Evolutionary conservation across 2,113 vertebrate species (phyloP).

Genomic region (Lutjanus erythropterus): DNA sequence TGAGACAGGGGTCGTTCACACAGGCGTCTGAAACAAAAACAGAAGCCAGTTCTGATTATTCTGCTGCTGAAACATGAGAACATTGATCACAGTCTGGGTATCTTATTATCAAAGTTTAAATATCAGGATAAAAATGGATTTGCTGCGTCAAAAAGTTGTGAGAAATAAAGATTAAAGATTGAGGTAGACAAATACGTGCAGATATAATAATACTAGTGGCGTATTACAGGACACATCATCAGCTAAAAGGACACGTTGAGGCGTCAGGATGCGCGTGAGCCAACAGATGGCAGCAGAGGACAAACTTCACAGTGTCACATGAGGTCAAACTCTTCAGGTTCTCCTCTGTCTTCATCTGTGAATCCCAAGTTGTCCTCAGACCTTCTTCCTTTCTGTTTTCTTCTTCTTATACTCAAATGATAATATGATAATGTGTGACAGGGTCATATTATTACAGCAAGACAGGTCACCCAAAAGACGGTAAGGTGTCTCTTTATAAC

Average conservation of each 20-base stretch:
- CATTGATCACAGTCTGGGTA: background rate
- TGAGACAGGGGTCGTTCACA: conserved; percentile 89
- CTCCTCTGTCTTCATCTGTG: conserved; percentile 1
- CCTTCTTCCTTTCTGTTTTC: background rate
- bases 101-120: background rate
- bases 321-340: conserved; percentile 9
- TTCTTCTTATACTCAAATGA: background rate
- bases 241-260: background rate
- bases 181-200: background rate
- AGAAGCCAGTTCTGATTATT: conserved; percentile 13
- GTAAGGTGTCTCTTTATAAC: background rate
- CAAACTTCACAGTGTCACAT: conserved; percentile 15
- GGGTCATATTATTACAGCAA: background rate
- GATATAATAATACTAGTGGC: background rate
- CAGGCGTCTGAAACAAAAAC: conserved; percentile 89
- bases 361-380: background rate
- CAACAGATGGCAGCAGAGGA: conserved; percentile 64
- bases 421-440: background rate
- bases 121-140: background rate
- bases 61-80: background rate
- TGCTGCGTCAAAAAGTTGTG: background rate
- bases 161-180: background rate
- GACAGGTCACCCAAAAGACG: background rate
- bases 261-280: background rate
- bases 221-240: conserved; percentile 1